Percentiles rank a stretch among this genome's conserved stretches.
Conservation (phyloP, 2,113 vertebrate species). For the Marcusenius ussheri region DNA sequence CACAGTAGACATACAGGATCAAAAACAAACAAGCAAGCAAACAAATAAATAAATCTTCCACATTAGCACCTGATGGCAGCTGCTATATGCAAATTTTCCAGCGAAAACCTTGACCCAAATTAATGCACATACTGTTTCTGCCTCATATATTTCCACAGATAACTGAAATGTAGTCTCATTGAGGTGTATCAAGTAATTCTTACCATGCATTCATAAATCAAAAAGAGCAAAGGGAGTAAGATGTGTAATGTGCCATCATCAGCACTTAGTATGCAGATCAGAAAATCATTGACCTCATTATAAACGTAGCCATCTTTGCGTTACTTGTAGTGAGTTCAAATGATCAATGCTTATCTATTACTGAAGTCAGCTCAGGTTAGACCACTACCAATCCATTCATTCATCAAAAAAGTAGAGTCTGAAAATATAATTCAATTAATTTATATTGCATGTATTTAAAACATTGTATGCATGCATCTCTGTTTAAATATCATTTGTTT, state of each 20-base stretch:
- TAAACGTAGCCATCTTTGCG: neutral
- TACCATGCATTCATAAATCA: slow-evolving; percentile 1
- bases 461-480: neutral
- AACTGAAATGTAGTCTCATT: neutral
- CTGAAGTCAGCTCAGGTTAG: neutral
- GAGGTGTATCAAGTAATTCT: slow-evolving; percentile 5
- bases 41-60: neutral
- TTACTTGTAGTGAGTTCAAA: slow-evolving; percentile 2
- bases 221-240: neutral
- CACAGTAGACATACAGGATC: neutral
- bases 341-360: neutral
- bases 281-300: neutral
- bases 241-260: neutral
- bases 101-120: neutral
- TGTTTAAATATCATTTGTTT: neutral
- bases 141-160: neutral
- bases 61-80: neutral
- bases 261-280: neutral
- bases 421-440: neutral
- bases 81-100: neutral
- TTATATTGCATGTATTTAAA: neutral
- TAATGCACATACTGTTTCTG: neutral
- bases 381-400: neutral
- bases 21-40: neutral
- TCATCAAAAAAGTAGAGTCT: neutral